Evolutionary conservation across 2,888 invertebrate species (phyloP).

Genomic region (Brachycybe producta): DNA sequence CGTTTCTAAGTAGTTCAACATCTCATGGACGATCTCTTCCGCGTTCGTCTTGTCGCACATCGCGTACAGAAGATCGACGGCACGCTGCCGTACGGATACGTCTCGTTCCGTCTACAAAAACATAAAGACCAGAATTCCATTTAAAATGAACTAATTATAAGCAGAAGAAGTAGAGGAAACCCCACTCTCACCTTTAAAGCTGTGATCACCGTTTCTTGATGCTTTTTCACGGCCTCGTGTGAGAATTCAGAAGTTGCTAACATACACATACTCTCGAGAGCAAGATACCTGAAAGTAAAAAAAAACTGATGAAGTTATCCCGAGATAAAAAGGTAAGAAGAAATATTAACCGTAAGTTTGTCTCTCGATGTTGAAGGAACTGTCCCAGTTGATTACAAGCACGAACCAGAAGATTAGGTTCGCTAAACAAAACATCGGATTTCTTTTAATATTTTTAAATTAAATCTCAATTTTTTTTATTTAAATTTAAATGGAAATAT

Average conservation of each 20-base stretch:
- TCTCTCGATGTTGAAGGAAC: constrained; percentile 84
- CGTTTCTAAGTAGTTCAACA: constrained; percentile 96
- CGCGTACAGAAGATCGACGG: constrained; percentile 94
- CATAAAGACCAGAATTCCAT: background rate
- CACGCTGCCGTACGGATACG: constrained; percentile 93
- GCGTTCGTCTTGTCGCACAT: constrained; percentile 99
- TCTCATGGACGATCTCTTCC: constrained; percentile 98
- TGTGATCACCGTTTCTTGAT: constrained; percentile 96
- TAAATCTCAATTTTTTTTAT: background rate
- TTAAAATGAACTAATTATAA: background rate
- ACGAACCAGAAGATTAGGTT: constrained; percentile 88
- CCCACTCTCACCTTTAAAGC: constrained; percentile 70
- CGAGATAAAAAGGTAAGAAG: background rate
- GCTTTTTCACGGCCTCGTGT: constrained; percentile 98
- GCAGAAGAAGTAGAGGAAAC: background rate
- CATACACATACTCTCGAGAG: constrained; percentile 98
- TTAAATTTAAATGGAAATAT: background rate
- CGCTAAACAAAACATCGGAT: constrained; percentile 47
- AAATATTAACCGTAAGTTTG: constrained; percentile 60
- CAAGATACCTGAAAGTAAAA: constrained; percentile 53
- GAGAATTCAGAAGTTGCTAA: constrained; percentile 98
- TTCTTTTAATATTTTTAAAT: too few relatives aligned
- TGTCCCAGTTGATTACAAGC: constrained; percentile 98
- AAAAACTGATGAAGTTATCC: background rate
- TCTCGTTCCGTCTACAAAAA: constrained; percentile 80